Evolutionary conservation across 2,113 vertebrate species (phyloP), one percentile per base, ranked within the genome.

Genomic region (Zingel zingel): DNA sequence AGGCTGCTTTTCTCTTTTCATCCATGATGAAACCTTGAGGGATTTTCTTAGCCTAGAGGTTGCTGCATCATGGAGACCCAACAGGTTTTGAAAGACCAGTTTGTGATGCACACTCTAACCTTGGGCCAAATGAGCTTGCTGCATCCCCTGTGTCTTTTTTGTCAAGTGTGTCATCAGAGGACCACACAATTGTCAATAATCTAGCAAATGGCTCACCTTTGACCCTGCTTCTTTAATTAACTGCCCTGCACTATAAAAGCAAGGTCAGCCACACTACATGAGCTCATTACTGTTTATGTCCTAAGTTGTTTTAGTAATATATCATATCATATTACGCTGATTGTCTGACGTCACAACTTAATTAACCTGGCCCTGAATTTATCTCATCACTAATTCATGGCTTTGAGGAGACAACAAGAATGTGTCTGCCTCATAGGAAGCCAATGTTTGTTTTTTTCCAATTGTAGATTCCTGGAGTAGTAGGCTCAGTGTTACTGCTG

Each of bases 11-110:
- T 84, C 64, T 74, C 25, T 79, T 83, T 82, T 81, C 77, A 86
- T 90, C 83, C 79, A 59, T 83, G 62, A 74, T 19, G 61, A 58
- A 83, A 82, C 76, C 74, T 74, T 74, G 61, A 78, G 47, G 81
- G 54, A 27, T 75, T 69, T 82, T 50, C 54, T 36, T 77, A 73
- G 73, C 70, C 21, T 10, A 71, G 54, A 84, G 73, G 78, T 84
- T 33, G 72, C 61, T 23, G 53, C 50, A 50, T 78, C 67, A 78
- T 58, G 56, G 79, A 73, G 47, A 81, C 54, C 51, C 62, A 25
- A 53, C 58, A 88, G 63, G 27, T 6, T 2, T 50, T 76, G 30
- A 72, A 79, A 56, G 82, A 54, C 36, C 45, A 10, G 13, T 68
- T 83, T 77, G 47, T 83, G 79, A 78, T 74, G 51, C 63, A 81